Conservation (phyloP, 2,888 invertebrate species). For the Orthosia gracilis region DNA sequence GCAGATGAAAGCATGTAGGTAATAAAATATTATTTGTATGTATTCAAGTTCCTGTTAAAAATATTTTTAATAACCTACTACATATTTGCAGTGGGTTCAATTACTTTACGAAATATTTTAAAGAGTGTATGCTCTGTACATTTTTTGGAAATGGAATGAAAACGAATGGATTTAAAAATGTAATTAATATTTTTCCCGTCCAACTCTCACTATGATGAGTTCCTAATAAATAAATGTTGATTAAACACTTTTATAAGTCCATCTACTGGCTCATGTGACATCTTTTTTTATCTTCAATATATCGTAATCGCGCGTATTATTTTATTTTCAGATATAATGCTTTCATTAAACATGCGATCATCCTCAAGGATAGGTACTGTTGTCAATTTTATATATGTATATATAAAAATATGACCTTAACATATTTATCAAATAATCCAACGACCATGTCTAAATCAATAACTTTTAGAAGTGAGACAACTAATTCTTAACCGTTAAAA, state of each 20-base stretch:
- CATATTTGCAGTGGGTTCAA: constrained; percentile 2
- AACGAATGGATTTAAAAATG: background rate
- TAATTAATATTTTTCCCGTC: background rate
- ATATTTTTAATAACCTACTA: constrained; percentile 1
- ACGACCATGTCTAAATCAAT: background rate
- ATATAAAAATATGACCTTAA: too few relatives aligned
- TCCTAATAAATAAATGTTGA: background rate
- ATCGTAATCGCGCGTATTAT: background rate
- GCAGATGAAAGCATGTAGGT: background rate
- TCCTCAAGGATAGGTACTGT: too few relatives aligned
- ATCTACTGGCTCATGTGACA: background rate
- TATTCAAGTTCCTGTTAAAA: background rate
- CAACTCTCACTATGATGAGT: background rate
- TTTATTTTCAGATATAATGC: background rate
- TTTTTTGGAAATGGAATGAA: constrained; percentile 1
- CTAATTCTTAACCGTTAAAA: background rate
- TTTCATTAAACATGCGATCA: too few relatives aligned
- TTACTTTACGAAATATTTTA: constrained; percentile 13
- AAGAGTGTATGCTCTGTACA: background rate
- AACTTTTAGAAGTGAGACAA: background rate
- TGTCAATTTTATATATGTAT: too few relatives aligned
- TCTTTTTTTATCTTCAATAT: background rate
- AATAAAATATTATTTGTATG: background rate
- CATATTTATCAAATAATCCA: background rate
- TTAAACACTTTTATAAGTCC: background rate